phyloP scores from a whole-genome alignment of 2,888 invertebrate genomes.

The Mesorhabditis spiculigera region DNA sequence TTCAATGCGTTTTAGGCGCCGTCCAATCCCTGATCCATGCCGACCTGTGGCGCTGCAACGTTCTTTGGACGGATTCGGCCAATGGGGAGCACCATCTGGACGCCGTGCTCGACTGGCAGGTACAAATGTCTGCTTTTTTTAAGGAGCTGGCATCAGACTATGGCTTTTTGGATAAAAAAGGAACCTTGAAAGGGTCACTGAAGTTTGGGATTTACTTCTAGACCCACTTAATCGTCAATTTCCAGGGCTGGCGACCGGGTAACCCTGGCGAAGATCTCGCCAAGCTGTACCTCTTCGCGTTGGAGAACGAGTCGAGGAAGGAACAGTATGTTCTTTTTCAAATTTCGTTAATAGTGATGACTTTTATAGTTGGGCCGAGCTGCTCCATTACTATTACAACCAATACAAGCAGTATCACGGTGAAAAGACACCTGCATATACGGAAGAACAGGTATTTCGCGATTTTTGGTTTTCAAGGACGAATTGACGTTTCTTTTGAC shows the following conservation, averaged over 20 bases:
- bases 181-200: too few species aligned
- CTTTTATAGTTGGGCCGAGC: background rate
- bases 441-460: background rate
- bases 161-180: too few species aligned
- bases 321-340: too few species aligned
- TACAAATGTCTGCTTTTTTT: background rate
- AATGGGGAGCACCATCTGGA: background rate
- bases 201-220: too few species aligned
- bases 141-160: too few species aligned
- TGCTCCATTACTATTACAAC: background rate
- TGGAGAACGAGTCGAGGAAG: background rate
- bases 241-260: background rate
- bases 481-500: too few species aligned
- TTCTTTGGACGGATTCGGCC: background rate
- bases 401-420: background rate
- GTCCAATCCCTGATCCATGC: background rate
- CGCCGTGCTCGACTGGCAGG: background rate
- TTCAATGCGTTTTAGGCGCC: too few species aligned
- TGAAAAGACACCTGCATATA: background rate
- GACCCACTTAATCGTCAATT: background rate
- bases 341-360: background rate
- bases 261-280: slow-evolving; percentile 5
- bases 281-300: background rate
- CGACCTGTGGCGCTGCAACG: background rate
- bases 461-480: background rate